A percentile compares a stretch with the other conserved stretches of the same genome.
phyloP scores from a whole-genome alignment of 2,113 vertebrate species.

The Candoia aspera region DNA sequence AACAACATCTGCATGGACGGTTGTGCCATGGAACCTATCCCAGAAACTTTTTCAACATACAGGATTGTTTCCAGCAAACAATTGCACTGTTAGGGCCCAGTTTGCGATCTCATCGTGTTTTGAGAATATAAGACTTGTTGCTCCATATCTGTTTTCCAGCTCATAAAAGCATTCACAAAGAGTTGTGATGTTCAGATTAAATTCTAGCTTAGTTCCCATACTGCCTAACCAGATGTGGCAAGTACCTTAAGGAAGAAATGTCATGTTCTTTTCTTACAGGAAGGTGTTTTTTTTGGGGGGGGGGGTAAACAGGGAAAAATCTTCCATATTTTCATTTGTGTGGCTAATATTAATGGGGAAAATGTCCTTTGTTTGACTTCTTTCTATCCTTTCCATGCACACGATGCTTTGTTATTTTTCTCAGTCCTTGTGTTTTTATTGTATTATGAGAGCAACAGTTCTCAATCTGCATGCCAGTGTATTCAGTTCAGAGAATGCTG shows the following conservation, averaged over 20 bases:
- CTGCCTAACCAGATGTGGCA: not conserved
- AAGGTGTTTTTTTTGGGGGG: not conserved
- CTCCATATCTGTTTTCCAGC: not conserved
- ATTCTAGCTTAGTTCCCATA: not conserved
- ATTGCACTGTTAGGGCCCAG: not conserved
- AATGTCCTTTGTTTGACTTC: constrained; percentile 25
- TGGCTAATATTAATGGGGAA: constrained; percentile 1
- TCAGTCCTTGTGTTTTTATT: constrained; percentile 3
- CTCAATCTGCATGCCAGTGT: not conserved
- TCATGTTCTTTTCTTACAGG: not conserved
- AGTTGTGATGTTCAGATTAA: not conserved
- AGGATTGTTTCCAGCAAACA: not conserved
- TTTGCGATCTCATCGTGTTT: not conserved
- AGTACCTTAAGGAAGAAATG: not conserved
- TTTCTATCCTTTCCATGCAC: no score
- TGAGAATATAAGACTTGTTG: not conserved
- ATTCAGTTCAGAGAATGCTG: not conserved
- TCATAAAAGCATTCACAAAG: not conserved
- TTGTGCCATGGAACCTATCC: not conserved
- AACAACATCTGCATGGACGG: not conserved
- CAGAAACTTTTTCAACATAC: not conserved
- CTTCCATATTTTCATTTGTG: not conserved
- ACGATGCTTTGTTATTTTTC: constrained; percentile 6
- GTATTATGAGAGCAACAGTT: constrained; percentile 25
- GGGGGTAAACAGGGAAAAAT: not conserved